Evolutionary conservation across 2,113 vertebrate genomes (phyloP).

Genomic region (Varanus salvator): DNA sequence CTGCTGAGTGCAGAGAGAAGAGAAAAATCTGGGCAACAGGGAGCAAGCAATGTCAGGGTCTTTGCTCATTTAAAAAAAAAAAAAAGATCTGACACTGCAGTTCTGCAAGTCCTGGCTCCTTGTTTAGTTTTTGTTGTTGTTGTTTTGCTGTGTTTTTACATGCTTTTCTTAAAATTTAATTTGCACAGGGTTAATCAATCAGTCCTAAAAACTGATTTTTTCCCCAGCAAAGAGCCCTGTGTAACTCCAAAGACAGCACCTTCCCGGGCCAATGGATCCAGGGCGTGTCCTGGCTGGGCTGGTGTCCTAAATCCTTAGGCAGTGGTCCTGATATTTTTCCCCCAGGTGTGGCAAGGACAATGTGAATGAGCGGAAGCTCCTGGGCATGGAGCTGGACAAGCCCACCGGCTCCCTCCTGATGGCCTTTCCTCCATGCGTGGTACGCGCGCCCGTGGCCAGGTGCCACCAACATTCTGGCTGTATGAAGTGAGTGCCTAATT

Average conservation of each 20-base stretch:
- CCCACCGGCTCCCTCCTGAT: conserved; percentile 86
- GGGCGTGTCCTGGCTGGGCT: too few species aligned
- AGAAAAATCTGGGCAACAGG: too few species aligned
- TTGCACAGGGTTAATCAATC: too few species aligned
- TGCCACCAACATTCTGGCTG: conserved; percentile 94
- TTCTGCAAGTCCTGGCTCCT: too few species aligned
- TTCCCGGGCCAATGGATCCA: not conserved
- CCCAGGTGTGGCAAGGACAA: conserved; percentile 87
- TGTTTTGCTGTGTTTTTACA: too few species aligned
- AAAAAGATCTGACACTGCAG: too few species aligned
- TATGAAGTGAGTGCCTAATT: conserved; percentile 87
- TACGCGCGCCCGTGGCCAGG: conserved; percentile 89
- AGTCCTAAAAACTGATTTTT: not conserved
- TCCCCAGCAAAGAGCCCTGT: too few species aligned
- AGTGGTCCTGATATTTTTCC: conserved; percentile 4
- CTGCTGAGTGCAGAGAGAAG: too few species aligned
- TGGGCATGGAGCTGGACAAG: conserved; percentile 89
- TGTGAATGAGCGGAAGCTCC: conserved; percentile 80
- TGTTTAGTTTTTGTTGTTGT: too few species aligned
- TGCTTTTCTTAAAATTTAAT: too few species aligned
- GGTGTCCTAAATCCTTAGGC: not conserved
- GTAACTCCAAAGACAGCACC: not conserved
- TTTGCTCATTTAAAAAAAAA: too few species aligned
- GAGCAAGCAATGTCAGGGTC: too few species aligned
- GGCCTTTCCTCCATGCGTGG: conserved; percentile 91